Percentiles rank a stretch among this genome's conserved stretches.
Conservation (phyloP, 2,797 vertebrate species). For the Oophaga sylvatica region DNA sequence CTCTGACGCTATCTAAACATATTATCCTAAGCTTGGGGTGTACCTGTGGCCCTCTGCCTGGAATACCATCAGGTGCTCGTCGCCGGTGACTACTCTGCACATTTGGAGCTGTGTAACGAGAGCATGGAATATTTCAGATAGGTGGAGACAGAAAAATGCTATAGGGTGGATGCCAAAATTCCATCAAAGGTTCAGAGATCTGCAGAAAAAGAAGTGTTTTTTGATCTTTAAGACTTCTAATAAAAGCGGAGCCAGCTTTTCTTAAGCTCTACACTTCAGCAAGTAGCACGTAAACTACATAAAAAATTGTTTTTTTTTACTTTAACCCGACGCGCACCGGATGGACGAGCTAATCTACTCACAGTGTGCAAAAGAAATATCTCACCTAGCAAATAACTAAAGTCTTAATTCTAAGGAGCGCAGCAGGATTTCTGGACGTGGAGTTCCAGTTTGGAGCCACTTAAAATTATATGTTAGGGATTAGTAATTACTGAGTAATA, state of each 20-base stretch:
- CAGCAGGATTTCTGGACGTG: not conserved
- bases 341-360: not conserved
- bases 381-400: not conserved
- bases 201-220: conserved; percentile 42
- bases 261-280: conserved; percentile 59
- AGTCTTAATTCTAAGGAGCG: not conserved
- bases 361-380: not conserved
- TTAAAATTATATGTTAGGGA: not conserved
- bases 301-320: conserved; percentile 36
- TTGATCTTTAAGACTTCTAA: conserved; percentile 65
- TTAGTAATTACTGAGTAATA: not conserved
- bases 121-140: conserved; percentile 62
- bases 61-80: conserved; percentile 60
- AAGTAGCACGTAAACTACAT: conserved; percentile 57
- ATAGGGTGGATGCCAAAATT: conserved; percentile 65
- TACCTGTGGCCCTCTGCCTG: conserved; percentile 57
- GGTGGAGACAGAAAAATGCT: conserved; percentile 60
- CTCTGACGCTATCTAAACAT: conserved; percentile 57
- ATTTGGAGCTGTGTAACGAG: conserved; percentile 60
- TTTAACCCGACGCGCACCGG: conserved; percentile 45
- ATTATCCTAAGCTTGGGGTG: conserved; percentile 57
- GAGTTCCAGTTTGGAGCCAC: not conserved
- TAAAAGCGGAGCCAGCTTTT: conserved; percentile 59
- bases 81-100: conserved; percentile 61
- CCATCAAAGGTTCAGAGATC: conserved; percentile 58